These are phyloP conservation scores for Mormyrus hasselquistii DNA, from an alignment of 2,797 vertebrate species.

Conservation along the genomic window DNA sequence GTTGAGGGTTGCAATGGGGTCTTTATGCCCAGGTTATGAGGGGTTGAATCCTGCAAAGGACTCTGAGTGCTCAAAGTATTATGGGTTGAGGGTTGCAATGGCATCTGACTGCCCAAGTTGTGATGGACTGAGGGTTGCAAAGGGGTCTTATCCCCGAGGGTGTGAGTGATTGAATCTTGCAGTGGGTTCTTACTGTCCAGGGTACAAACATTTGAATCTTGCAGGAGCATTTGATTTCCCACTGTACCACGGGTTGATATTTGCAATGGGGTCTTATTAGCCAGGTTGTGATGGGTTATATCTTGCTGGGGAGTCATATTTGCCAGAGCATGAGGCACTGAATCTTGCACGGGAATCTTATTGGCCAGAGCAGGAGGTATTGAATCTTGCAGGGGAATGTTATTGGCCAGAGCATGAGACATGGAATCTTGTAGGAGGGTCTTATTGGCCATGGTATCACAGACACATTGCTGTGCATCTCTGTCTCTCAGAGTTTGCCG, in stretches of 20 bases:
- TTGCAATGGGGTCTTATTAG: not conserved
- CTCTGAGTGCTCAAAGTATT: not conserved
- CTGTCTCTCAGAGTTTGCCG: conserved; percentile 32
- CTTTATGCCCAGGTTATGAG: not conserved
- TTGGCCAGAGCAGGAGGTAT: not conserved
- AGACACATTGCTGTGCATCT: conserved; percentile 33
- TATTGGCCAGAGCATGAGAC: not conserved
- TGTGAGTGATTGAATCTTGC: not conserved
- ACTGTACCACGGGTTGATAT: not conserved
- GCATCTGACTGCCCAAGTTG: not conserved
- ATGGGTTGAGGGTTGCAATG: not conserved
- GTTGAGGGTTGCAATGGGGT: not conserved
- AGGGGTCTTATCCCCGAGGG: not conserved
- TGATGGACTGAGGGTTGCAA: not conserved
- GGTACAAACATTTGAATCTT: not conserved
- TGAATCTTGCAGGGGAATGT: not conserved
- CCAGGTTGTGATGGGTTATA: not conserved
- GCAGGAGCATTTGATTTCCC: not conserved
- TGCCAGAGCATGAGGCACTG: not conserved
- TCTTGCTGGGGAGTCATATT: not conserved
- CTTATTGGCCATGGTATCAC: not conserved
- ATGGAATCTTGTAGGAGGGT: not conserved
- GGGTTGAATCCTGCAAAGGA: not conserved
- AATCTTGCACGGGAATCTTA: not conserved
- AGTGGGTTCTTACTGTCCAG: not conserved